Conservation (phyloP, 1,140 invertebrate species). For the Pemphigus obesinymphae region DNA sequence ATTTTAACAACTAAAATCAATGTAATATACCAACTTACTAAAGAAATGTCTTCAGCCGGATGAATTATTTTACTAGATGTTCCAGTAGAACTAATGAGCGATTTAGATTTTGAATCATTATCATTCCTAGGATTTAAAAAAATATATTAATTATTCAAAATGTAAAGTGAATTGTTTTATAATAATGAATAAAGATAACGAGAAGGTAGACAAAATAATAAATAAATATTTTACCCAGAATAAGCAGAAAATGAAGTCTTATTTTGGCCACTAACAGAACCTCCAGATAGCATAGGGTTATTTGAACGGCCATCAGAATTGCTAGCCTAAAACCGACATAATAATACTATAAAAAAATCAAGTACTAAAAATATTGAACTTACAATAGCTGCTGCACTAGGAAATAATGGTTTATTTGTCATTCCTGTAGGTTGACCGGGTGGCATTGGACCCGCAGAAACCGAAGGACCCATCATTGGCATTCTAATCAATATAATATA, state of each 20-base stretch:
- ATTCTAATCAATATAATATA: conserved; percentile 52
- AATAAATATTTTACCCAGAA: conserved; percentile 12
- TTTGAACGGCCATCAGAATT: conserved; percentile 17
- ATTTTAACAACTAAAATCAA: too few relatives aligned
- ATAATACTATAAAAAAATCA: not conserved
- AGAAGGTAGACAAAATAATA: too few relatives aligned
- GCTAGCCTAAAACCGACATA: conserved; percentile 1
- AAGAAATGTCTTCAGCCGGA: conserved; percentile 86
- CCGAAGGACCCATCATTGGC: conserved; percentile 48
- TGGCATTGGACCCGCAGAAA: conserved; percentile 38
- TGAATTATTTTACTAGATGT: conserved; percentile 88
- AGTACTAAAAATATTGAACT: conserved; percentile 43
- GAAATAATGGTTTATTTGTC: conserved; percentile 64
- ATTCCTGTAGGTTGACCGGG: not conserved
- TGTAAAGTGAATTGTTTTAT: not conserved
- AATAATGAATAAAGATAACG: too few relatives aligned
- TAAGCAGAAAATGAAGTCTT: conserved; percentile 30
- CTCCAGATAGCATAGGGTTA: conserved; percentile 16
- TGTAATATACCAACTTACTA: conserved; percentile 56
- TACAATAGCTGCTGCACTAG: conserved; percentile 59
- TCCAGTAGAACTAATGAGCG: conserved; percentile 69
- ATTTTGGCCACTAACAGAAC: not conserved
- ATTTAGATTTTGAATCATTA: conserved; percentile 37
- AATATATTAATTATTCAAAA: not conserved
- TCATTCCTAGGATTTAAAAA: conserved; percentile 3